These are phyloP conservation scores for Meganola albula DNA, from an alignment of 2,888 invertebrate genomes.

Conservation along the genomic window DNA sequence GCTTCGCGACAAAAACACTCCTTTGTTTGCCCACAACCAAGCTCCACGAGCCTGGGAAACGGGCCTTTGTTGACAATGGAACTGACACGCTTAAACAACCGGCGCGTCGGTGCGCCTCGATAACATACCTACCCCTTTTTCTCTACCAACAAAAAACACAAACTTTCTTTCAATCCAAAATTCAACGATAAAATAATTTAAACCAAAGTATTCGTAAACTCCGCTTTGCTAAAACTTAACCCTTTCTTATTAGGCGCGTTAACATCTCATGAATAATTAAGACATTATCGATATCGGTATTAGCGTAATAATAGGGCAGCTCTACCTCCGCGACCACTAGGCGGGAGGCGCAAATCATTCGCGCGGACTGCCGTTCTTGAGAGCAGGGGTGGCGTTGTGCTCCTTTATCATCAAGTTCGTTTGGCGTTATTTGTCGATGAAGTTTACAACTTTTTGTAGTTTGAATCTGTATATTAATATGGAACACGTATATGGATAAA, in stretches of 20 bases:
- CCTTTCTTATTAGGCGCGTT: no score
- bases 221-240: no score
- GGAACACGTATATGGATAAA: no score
- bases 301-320: constrained; percentile 31
- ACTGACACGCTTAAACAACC: constrained; percentile 26
- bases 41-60: constrained; percentile 23
- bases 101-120: constrained; percentile 12
- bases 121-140: constrained; percentile 10
- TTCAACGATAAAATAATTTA: no score
- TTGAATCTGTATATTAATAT: no score
- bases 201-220: no score
- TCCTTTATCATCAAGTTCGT: constrained; percentile 41
- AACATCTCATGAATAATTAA: constrained; percentile 11
- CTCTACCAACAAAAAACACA: background rate
- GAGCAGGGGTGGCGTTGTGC: constrained; percentile 47
- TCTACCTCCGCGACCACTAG: constrained; percentile 64
- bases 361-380: constrained; percentile 75
- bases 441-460: no score
- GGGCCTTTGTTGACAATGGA: constrained; percentile 26
- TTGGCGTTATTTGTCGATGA: constrained; percentile 58
- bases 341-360: constrained; percentile 75
- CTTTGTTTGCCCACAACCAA: constrained; percentile 62
- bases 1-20: constrained; percentile 72
- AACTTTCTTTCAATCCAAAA: no score
- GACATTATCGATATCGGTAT: constrained; percentile 42